Base-by-base conservation (phyloP, 2,113 vertebrate genomes). In the Tylochromis polylepis region DNA sequence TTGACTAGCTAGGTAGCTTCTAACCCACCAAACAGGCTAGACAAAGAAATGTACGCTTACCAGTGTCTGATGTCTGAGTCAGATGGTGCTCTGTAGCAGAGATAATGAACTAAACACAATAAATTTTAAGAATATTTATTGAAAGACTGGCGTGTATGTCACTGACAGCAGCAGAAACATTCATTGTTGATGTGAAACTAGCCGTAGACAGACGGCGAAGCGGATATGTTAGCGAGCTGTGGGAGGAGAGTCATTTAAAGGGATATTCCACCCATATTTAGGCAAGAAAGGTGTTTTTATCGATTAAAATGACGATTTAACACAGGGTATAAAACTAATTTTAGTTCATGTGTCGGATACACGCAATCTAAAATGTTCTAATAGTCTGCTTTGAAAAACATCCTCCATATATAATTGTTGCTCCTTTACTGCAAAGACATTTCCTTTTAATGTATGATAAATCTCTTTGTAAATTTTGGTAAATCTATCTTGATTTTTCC, bases 171-270 rank as follows among this genome's bases (percentile, higher is more conserved):
- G 46, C 91, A 86, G 24, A 86, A 78, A 83, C 84, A 86, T 59
- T 94, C 95, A 96, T 96, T 96, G 95, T 96, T 96, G 95, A 95
- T 88, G 88, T 95, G 92, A 85, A 84, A 83, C 65, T 90, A 29
- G 84, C 89, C 36, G 80, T 84, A 91, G 75, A 15, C 84, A 56
- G 79, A 89, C 24, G 89, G 88, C 86, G 90, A 84, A 89, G 92
- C 89, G 86, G 91, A 83, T 78, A 4, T 43, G 81, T 46, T 27
- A 36, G 78, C 79, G 43, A 87, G 16, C 51, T 46, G 90, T 91
- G 92, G 94, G 94, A 84, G 93, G 95, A 91, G 94, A 85, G 70
- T 77, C 10, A 12, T 27, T 95, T 95, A 95, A 95, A 95, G 93
- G 55, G n/a, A 31, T 79, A 95, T 31, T 81, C 51, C 85, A 16